Base-by-base conservation (phyloP, 2,888 invertebrate genomes). In the Cryptophagus acutangulus region DNA sequence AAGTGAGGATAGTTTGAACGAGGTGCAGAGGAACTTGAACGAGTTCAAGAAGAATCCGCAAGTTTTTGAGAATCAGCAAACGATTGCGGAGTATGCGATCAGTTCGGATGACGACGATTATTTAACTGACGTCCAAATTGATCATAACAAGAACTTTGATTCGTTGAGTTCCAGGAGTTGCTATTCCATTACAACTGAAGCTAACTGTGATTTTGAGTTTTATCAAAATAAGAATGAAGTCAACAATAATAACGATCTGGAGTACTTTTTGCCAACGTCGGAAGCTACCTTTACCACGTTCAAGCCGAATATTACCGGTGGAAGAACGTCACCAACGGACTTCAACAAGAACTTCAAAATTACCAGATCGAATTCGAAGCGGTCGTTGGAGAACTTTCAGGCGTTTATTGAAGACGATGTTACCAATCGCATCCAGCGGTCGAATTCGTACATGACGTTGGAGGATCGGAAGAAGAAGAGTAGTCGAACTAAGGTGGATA, bases 191-290 rank as follows among this genome's bases (percentile, higher is more conserved):
- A 79, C 79, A 1, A 79, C 79, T 0, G 76, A 77, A 46, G 79
- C 79, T 16, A 79, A 78, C 54, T 76, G 78, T 55, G 79, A 79
- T 58, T 79, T 79, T 56, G 78, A 79, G 51, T 79, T 76, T 59
- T 78, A 72, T 51, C 74, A 74, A 51, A 69, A 68, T 43, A 67
- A 70, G 16, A 15, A 9, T 8, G 14, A 15, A 15, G 3, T 15
- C 16, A 3, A 13, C 3, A 20, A 8, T 20, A 20, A n/a, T 20
- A 13, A 8, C 8, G 31, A 29, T 25, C 20, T 42, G 14, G 17
- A 18, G 2, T 33, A 28, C 13, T 48, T 41, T 26, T 48, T 48
- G 28, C 40, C 41, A 2, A 5, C 25, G 9, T n/a, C n/a, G n/a
- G 40, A 44, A 12, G 14, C 14, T n/a, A n/a, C n/a, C n/a, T n/a